Base-by-base conservation (phyloP, 1,140 invertebrate species). In the Thaumatotibia leucotreta region DNA sequence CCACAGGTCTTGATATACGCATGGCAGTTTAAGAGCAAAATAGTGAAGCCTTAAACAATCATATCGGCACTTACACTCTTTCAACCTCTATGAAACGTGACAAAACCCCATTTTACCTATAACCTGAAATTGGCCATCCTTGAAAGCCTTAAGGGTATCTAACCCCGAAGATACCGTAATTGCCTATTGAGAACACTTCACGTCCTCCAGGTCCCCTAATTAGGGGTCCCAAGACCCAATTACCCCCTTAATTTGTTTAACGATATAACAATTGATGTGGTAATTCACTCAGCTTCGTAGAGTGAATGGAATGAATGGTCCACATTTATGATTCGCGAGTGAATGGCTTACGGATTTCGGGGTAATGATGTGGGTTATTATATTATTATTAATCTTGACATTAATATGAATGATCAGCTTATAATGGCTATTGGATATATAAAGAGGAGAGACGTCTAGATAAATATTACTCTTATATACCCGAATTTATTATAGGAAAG, bases 311-410 rank as follows among this genome's bases (percentile, higher is more conserved):
- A 31, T 58, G 52, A 54, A 54, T 54, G 23, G 23, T 27, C n/a
- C 52, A 6, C 52, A 27, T 58, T 58, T 27, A 58, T 58, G 52
- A 54, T 29, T 58, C 17, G 24, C 5, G 52, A 58, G 52, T 58
- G 52, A 58, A 58, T 58, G 52, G 52, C 24, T 58, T 39, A 10
- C 9, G 33, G 33, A 39, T 39, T 58, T 27, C 11, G 24, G n/a
- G 20, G n/a, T 58, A 58, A 58, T 58, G 27, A 58, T 58, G 52
- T 58, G 24, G 52, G n/a, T 24, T 27, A 27, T 31, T 5, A 58
- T 29, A 23, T 58, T 58, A 52, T 5, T 4, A 52, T 45, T 8
- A 10, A n/a, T n/a, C n/a, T n/a, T n/a, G 32, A 14, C 8, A n/a
- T 45, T 11, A 45, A 45, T 45, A 17, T 45, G 39, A 45, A 20